Conservation (phyloP, 2,888 invertebrate genomes). For the Melangyna quadrimaculata region DNA sequence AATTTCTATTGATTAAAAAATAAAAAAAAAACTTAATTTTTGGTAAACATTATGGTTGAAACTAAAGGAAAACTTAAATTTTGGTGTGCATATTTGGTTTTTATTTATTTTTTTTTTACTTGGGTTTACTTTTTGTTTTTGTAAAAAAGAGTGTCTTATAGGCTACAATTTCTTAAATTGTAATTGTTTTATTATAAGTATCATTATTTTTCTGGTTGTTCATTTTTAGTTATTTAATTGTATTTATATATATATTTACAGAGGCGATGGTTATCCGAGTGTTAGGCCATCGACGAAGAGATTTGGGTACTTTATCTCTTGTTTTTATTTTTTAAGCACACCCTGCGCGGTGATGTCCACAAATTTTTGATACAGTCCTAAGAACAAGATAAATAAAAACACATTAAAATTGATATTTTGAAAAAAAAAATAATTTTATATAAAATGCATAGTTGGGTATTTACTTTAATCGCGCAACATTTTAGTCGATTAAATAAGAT, state of each 20-base stretch:
- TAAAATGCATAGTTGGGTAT: no score
- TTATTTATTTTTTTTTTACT: slow-evolving; percentile 72
- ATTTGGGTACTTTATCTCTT: slow-evolving; percentile 81
- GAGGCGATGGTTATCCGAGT: slow-evolving; percentile 79
- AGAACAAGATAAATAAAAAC: neutral
- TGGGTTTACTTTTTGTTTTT: slow-evolving; percentile 57
- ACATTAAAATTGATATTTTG: neutral
- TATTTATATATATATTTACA: slow-evolving; percentile 77
- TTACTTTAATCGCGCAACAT: no score
- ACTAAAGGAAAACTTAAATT: slow-evolving; percentile 15
- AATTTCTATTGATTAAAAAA: slow-evolving; percentile 15
- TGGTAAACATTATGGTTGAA: slow-evolving; percentile 26
- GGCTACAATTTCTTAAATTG: slow-evolving; percentile 73
- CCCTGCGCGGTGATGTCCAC: slow-evolving; percentile 82
- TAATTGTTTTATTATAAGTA: slow-evolving; percentile 63
- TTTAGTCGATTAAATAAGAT: no score
- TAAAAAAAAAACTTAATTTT: neutral
- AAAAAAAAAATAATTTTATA: no score
- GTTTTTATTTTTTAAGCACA: slow-evolving; percentile 75
- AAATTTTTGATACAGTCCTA: slow-evolving; percentile 80
- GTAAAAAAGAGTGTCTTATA: slow-evolving; percentile 73
- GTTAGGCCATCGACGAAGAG: slow-evolving; percentile 78
- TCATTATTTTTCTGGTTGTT: slow-evolving; percentile 72
- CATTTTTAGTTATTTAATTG: slow-evolving; percentile 63
- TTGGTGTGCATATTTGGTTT: slow-evolving; percentile 44